These are phyloP conservation scores for Homarus gammarus DNA, from an alignment of 2,888 invertebrate genomes.

Conservation along the genomic window DNA sequence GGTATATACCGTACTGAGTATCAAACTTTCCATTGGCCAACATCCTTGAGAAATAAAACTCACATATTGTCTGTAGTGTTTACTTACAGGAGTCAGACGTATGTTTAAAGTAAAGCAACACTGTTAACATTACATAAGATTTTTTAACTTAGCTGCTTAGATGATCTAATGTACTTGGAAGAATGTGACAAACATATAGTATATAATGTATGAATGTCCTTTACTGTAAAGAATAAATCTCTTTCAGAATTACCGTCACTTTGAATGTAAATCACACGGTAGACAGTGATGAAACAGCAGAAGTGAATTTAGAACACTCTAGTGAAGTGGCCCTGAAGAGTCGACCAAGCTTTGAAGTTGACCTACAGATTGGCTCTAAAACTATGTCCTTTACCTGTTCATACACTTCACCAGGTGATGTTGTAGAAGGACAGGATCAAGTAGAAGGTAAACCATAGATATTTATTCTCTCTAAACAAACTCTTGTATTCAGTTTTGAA, in stretches of 20 bases:
- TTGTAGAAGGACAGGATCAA: constrained; percentile 74
- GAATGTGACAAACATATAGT: too few species aligned
- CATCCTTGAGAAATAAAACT: too few species aligned
- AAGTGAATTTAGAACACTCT: constrained; percentile 84
- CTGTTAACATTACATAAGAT: background rate
- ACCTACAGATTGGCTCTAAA: constrained; percentile 87
- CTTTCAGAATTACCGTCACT: constrained; percentile 85
- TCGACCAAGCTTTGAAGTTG: constrained; percentile 94
- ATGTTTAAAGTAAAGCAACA: too few species aligned
- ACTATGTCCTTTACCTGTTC: constrained; percentile 92
- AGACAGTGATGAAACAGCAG: constrained; percentile 86
- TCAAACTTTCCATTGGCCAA: too few species aligned
- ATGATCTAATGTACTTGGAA: too few species aligned
- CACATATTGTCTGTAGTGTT: too few species aligned
- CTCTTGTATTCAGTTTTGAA: too few species aligned
- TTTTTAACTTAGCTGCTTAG: too few species aligned
- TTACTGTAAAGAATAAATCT: constrained; percentile 19
- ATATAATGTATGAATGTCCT: constrained; percentile 30
- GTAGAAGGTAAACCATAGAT: constrained; percentile 44
- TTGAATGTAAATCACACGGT: constrained; percentile 98
- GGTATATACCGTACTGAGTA: too few species aligned
- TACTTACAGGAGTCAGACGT: too few species aligned
- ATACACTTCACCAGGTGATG: constrained; percentile 83
- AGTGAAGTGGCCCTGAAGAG: constrained; percentile 88
- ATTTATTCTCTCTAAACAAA: too few species aligned